Conservation (phyloP, 1,140 invertebrate genomes). For the Sesamia nonagrioides region DNA sequence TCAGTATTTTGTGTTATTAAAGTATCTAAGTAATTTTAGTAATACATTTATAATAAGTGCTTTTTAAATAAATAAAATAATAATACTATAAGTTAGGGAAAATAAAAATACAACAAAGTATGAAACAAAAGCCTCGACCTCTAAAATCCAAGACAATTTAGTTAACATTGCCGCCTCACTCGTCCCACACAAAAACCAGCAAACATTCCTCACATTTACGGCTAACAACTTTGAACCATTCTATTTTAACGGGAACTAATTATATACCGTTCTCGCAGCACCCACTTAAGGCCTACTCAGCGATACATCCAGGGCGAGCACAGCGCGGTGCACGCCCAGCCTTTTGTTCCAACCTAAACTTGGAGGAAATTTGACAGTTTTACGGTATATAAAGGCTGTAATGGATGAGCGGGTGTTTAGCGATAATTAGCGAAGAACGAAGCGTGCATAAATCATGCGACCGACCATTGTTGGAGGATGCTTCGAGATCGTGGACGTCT, state of each 20-base stretch:
- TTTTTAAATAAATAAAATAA: not conserved
- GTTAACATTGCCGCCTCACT: not conserved
- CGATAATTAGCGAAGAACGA: slow-evolving; percentile 63
- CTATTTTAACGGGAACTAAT: slow-evolving; percentile 47
- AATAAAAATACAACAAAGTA: not conserved
- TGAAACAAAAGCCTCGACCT: not conserved
- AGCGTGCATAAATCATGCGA: slow-evolving; percentile 65
- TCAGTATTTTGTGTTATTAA: not conserved
- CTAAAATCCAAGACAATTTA: not conserved
- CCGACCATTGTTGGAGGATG: slow-evolving; percentile 48
- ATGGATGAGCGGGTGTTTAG: slow-evolving; percentile 65
- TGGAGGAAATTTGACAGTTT: slow-evolving; percentile 60
- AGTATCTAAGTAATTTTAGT: not conserved
- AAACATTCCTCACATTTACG: slow-evolving; percentile 2
- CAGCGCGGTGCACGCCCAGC: slow-evolving; percentile 1
- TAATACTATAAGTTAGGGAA: not conserved
- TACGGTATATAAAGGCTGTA: slow-evolving; percentile 58
- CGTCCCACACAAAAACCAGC: not conserved
- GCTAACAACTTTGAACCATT: slow-evolving; percentile 31
- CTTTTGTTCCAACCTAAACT: slow-evolving; percentile 52
- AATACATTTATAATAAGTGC: not conserved
- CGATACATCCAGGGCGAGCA: slow-evolving; percentile 39
- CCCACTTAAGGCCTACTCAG: slow-evolving; percentile 41
- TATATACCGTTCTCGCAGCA: slow-evolving; percentile 27
- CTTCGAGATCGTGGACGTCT: not conserved